These are phyloP conservation scores for Bungarus multicinctus DNA, from an alignment of 2,113 vertebrate species.

Conservation along the genomic window DNA sequence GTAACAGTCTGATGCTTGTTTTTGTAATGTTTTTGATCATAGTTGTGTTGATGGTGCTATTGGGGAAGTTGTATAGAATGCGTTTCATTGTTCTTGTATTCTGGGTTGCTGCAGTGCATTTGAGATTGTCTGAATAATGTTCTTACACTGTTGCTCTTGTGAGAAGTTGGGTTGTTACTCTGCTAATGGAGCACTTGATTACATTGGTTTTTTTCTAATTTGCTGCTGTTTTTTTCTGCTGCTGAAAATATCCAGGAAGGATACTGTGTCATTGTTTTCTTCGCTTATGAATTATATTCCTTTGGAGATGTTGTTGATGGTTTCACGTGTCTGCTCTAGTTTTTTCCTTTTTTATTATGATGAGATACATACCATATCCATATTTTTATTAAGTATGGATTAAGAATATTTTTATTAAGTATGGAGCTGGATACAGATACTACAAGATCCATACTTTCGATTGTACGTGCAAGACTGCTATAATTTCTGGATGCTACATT, in stretches of 20 bases:
- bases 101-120: not conserved
- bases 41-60: not conserved
- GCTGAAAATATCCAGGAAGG: not conserved
- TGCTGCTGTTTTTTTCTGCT: not conserved
- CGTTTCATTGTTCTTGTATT: not conserved
- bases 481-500: not conserved
- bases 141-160: not conserved
- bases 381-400: not conserved
- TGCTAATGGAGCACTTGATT: not conserved
- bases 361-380: not conserved
- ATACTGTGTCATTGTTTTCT: not conserved
- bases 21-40: not conserved
- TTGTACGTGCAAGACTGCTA: not conserved
- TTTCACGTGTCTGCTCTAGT: not conserved
- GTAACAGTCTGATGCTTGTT: not conserved
- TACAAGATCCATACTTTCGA: not conserved
- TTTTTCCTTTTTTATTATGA: not conserved
- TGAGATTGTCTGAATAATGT: not conserved
- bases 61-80: not conserved
- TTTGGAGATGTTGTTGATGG: not conserved
- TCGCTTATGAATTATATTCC: not conserved
- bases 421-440: not conserved
- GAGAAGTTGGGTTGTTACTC: not conserved
- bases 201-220: not conserved
- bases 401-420: too few relatives aligned